These are phyloP conservation scores for Campoplex capitator DNA, from an alignment of 2,888 invertebrate genomes.

Conservation along the genomic window DNA sequence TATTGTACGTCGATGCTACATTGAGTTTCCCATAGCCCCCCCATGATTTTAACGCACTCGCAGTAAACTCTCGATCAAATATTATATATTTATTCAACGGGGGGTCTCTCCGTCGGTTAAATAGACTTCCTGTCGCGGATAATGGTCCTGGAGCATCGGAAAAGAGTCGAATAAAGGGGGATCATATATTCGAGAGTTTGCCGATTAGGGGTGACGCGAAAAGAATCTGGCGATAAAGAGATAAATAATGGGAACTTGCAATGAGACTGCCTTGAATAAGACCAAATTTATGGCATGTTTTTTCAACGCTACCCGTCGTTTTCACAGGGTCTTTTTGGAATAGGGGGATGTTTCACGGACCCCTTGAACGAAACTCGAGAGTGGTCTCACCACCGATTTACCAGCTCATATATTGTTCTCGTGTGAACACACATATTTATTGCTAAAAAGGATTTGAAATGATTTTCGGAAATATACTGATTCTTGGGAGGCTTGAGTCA, in stretches of 20 bases:
- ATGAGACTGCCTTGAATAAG: constrained; percentile 18
- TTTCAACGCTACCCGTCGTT: constrained; percentile 59
- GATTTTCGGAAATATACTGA: neutral
- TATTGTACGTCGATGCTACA: neutral
- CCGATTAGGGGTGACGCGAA: constrained; percentile 45
- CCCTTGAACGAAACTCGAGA: constrained; percentile 1
- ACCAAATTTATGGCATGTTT: constrained; percentile 65
- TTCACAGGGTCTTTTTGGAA: constrained; percentile 9
- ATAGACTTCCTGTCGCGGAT: constrained; percentile 49
- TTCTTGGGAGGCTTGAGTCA: neutral
- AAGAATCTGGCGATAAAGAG: constrained; percentile 31
- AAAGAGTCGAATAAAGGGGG: constrained; percentile 14
- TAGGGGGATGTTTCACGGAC: neutral
- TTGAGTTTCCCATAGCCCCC: constrained; percentile 35
- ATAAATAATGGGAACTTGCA: constrained; percentile 31
- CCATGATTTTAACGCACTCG: constrained; percentile 7
- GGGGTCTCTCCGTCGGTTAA: constrained; percentile 31
- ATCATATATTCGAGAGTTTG: constrained; percentile 31
- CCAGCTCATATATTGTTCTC: neutral
- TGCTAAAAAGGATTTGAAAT: neutral
- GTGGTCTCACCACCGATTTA: constrained; percentile 19
- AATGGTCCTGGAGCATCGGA: constrained; percentile 28
- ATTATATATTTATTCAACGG: constrained; percentile 41
- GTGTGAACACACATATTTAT: neutral
- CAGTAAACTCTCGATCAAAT: constrained; percentile 44